Conservation (phyloP, 2,797 vertebrate genomes). For the Eulemur mongoz region DNA sequence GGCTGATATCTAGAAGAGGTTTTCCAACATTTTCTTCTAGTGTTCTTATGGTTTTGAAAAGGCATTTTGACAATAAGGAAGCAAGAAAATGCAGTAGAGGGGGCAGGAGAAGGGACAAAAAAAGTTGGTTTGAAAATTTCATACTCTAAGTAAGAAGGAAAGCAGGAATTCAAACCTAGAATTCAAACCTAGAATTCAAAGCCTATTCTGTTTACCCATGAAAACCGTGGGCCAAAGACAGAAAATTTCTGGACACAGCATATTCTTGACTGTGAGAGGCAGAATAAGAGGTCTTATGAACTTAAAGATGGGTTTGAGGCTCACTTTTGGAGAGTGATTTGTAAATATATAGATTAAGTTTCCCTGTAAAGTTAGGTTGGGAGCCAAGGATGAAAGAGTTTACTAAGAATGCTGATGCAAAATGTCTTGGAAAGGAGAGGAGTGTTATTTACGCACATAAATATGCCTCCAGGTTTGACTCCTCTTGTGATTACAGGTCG, state of each 20-base stretch:
- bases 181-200: background rate
- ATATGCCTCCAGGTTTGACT: conserved; percentile 35
- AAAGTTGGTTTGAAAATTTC: background rate
- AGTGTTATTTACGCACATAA: conserved; percentile 70
- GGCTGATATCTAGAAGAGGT: no score
- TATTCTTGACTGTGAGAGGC: conserved; percentile 28
- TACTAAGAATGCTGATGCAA: conserved; percentile 63
- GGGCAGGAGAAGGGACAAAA: no score
- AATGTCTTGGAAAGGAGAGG: conserved; percentile 46
- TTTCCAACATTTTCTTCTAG: no score
- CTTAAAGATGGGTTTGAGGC: conserved; percentile 68
- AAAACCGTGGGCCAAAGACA: background rate
- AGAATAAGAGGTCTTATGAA: conserved; percentile 65
- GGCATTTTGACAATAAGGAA: background rate
- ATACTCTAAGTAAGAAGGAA: background rate
- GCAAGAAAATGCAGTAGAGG: background rate
- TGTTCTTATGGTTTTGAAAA: background rate
- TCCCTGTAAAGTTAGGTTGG: conserved; percentile 66
- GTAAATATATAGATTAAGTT: conserved; percentile 74
- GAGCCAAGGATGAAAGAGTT: conserved; percentile 64
- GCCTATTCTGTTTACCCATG: background rate
- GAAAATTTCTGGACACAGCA: conserved; percentile 8
- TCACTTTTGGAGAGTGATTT: conserved; percentile 47
- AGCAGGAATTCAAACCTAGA: background rate
- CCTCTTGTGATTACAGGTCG: conserved; percentile 45